Evolutionary conservation across 2,113 vertebrate species (phyloP), one percentile per base, ranked within the genome.

Genomic region (Ameiurus melas): DNA sequence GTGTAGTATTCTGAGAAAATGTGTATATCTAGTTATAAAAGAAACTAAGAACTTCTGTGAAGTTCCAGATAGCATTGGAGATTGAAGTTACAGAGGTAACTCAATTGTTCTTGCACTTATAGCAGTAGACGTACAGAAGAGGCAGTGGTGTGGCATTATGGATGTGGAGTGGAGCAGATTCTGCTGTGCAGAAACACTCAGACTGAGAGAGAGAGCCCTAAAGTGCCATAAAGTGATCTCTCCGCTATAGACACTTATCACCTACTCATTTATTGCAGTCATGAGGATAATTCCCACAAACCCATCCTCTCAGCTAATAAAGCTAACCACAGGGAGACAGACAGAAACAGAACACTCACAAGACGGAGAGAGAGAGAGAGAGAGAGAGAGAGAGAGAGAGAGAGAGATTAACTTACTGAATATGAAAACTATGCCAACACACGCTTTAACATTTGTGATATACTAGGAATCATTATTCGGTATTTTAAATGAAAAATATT

Each of bases 151-250:
- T 53, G 62, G 53, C 5, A 60, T 87, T 43, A 73, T 62, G 53
- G 55, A 71, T 62, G 64, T 73, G 68, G 66, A 82, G 30, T 33
- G 51, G 64, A 82, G 16, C 7, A 55, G 30, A 25, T 70, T 53
- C 62, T 27, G 33, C 78, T 70, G 77, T 51, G 25, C 62, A 70
- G 78, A 82, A 64, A 87, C 86, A 83, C 36, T 73, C 68, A 9
- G 55, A 57, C 36, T 43, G 80, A 75, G 39, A 47, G 25, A 43
- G 75, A 70, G 80, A 60, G 66, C 80, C 68, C 86, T 87, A 36
- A 86, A 75, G 62, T 78, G 39, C 27, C 86, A 87, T 91, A 25
- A 91, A 87, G 86, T 89, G 57, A 73, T 85, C 83, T 85, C 90
- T 64, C 73, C 25, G 51, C 71, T 86, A 66, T 27, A 66, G 91